phyloP scores from a whole-genome alignment of 2,888 invertebrate genomes.

The Spisula subtruncata region DNA sequence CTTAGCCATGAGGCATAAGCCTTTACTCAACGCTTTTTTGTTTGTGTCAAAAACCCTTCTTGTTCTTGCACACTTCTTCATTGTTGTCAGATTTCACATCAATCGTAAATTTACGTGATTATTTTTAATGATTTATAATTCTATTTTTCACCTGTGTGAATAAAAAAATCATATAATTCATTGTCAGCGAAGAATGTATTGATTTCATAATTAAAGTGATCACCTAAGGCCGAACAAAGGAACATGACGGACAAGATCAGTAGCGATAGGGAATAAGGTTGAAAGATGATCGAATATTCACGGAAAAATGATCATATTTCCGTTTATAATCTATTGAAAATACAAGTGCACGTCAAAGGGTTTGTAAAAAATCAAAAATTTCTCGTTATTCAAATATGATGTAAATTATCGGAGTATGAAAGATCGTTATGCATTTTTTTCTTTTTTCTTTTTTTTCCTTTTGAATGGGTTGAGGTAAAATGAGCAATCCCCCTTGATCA shows the following conservation, averaged over 20 bases:
- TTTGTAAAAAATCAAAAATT: neutral
- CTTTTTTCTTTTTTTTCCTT: no score
- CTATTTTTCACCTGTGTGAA: neutral
- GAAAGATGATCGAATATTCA: neutral
- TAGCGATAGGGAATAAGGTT: neutral
- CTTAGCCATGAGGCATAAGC: no score
- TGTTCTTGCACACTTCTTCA: no score
- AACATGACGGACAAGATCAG: neutral
- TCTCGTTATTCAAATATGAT: conserved; percentile 26
- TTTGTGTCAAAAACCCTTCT: no score
- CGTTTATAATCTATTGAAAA: neutral
- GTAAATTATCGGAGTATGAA: conserved; percentile 17
- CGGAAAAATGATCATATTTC: neutral
- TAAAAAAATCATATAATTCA: neutral
- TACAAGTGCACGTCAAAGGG: conserved; percentile 4
- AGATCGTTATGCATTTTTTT: conserved; percentile 28
- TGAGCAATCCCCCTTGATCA: conserved; percentile 39
- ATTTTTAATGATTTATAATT: neutral
- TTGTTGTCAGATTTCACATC: neutral
- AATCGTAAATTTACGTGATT: neutral
- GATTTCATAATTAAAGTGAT: neutral
- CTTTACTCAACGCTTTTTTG: no score
- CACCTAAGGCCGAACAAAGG: neutral
- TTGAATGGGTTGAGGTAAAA: conserved; percentile 51
- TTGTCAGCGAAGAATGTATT: neutral